Evolutionary conservation across 2,888 invertebrate genomes (phyloP).

Genomic region (Drosophila monieri): DNA sequence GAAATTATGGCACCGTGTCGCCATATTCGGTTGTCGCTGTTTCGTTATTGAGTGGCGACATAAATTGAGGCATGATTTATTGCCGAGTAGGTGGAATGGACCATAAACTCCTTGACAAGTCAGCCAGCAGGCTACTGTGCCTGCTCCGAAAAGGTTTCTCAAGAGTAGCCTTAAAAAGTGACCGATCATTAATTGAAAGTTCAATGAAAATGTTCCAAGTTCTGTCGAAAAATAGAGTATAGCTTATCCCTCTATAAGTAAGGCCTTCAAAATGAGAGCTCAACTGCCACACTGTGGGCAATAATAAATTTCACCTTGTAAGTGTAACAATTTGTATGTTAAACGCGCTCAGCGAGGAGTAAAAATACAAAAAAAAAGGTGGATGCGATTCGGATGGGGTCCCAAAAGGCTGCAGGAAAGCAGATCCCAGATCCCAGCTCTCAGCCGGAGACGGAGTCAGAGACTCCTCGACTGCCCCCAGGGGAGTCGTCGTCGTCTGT

Average conservation of each 20-base stretch:
- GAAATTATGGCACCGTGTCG: slow-evolving; percentile 70
- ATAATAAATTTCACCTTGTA: slow-evolving; percentile 81
- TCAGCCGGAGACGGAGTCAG: slow-evolving; percentile 28
- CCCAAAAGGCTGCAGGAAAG: slow-evolving; percentile 40
- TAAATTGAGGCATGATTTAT: slow-evolving; percentile 79
- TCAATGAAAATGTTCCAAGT: slow-evolving; percentile 13
- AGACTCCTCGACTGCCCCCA: slow-evolving; percentile 60
- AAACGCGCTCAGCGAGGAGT: slow-evolving; percentile 64
- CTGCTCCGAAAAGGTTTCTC: slow-evolving; percentile 22
- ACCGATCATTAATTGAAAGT: slow-evolving; percentile 49
- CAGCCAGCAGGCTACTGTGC: slow-evolving; percentile 14
- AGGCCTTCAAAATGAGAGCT: slow-evolving; percentile 45
- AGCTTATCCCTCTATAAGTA: slow-evolving; percentile 56
- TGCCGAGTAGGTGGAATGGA: slow-evolving; percentile 63
- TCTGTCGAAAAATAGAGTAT: slow-evolving; percentile 9
- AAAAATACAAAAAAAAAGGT: slow-evolving; percentile 28
- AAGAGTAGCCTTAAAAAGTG: slow-evolving; percentile 37
- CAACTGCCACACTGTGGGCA: slow-evolving; percentile 55
- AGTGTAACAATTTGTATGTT: slow-evolving; percentile 83
- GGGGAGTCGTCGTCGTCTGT: slow-evolving; percentile 72
- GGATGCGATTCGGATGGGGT: slow-evolving; percentile 41
- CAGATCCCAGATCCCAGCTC: slow-evolving; percentile 31
- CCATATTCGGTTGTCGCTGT: slow-evolving; percentile 58
- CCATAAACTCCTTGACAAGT: slow-evolving; percentile 59
- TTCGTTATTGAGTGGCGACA: slow-evolving; percentile 57